Base-by-base conservation (phyloP, 2,797 vertebrate species). In the Ctenopoma multispine region DNA sequence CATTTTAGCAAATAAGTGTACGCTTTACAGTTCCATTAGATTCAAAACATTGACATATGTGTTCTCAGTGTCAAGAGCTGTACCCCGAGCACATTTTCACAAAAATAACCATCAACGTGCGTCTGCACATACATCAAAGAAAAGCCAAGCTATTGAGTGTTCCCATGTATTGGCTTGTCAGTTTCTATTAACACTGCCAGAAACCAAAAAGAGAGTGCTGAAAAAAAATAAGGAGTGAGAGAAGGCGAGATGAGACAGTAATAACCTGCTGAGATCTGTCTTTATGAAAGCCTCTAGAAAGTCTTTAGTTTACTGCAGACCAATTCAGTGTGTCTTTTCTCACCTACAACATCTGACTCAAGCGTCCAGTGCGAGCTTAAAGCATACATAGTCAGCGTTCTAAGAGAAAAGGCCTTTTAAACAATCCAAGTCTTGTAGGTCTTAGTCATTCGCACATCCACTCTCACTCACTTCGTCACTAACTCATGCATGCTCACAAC, bases 51-150 rank as follows among this genome's bases (percentile, higher is more conserved):
- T 34, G 41, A 59, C 47, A 46, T 71, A 64, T 86, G 63, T 77
- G 41, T 69, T 73, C 17, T 51, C 5, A 0, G 29, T 46, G 80
- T 79, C 75, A 85, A 61, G 50, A 85, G 79, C 81, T 60, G 36
- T 55, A 82, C 72, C 59, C 71, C 61, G 69, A 73, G 74, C 78
- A 67, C 41, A 61, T 60, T 82, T 82, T 79, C 58, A 64, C 54
- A 63, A 80, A 84, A 80, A 85, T 65, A 79, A 77, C 64, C 62
- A 63, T 46, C 46, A 85, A 82, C 75, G 41, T 62, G 75, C 15
- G 10, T 79, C 78, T 86, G 63, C 77, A 61, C 67, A 55, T 83
- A 71, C 79, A 86, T 91, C 81, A 89, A 87, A 86, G 77, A 49
- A 67, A 68, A 77, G 63, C 47, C 43, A 69, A 65, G 80, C 79